These are phyloP conservation scores for Mesoligia furuncula DNA, from an alignment of 2,888 invertebrate genomes.

Conservation along the genomic window DNA sequence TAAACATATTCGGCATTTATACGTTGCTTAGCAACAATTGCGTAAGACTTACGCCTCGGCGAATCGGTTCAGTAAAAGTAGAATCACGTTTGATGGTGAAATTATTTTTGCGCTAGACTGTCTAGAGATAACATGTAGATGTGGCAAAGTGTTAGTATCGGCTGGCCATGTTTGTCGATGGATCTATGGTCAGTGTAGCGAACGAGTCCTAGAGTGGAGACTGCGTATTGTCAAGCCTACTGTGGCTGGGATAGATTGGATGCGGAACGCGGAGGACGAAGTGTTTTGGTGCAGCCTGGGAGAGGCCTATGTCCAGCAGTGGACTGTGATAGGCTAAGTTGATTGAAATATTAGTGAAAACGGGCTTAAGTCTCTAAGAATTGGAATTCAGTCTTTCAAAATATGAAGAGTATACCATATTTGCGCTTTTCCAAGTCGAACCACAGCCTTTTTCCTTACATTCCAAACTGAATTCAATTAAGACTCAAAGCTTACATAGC, in stretches of 20 bases:
- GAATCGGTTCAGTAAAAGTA: not conserved
- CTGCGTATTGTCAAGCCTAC: too few relatives aligned
- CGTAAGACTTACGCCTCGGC: not conserved
- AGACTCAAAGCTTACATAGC: slow-evolving; percentile 71
- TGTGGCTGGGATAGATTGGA: too few relatives aligned
- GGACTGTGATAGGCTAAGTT: too few relatives aligned
- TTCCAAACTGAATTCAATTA: not conserved
- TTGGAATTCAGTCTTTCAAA: not conserved
- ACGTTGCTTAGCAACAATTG: not conserved
- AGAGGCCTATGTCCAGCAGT: too few relatives aligned
- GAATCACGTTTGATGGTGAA: not conserved
- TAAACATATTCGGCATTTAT: not conserved
- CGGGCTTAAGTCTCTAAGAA: not conserved
- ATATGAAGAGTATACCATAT: not conserved
- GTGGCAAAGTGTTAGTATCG: not conserved
- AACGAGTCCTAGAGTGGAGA: too few relatives aligned
- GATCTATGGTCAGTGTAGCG: too few relatives aligned
- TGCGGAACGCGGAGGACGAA: too few relatives aligned
- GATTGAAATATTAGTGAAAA: too few relatives aligned
- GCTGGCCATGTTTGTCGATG: too few relatives aligned
- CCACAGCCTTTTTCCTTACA: not conserved
- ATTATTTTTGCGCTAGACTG: not conserved
- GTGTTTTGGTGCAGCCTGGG: too few relatives aligned
- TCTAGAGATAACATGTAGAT: not conserved
- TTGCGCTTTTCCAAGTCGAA: not conserved